Percentiles rank a stretch among this genome's conserved stretches.
Conservation (phyloP, 2,113 vertebrate genomes). For the Helogale parvula region DNA sequence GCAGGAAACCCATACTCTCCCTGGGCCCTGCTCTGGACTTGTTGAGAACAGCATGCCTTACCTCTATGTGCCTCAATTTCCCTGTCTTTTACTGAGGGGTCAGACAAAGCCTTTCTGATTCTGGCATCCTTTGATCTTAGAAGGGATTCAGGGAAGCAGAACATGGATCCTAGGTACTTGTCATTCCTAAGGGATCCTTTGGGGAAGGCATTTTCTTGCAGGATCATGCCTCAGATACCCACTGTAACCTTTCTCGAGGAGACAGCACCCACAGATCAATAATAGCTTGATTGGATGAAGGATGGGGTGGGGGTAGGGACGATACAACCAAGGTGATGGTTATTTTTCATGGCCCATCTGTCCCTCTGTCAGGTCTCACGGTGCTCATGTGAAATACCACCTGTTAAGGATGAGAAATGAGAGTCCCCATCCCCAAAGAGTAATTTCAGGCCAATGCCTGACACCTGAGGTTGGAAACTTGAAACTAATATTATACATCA, state of each 20-base stretch:
- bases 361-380: background rate
- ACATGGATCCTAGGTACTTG: fast-evolving
- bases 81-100: background rate
- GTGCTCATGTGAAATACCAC: slow-evolving; percentile 39
- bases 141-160: background rate
- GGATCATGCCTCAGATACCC: slow-evolving; percentile 25
- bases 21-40: background rate
- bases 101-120: background rate
- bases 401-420: slow-evolving; percentile 67
- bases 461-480: background rate
- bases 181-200: background rate
- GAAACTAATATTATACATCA: background rate
- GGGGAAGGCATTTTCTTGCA: slow-evolving; percentile 60
- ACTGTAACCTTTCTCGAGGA: slow-evolving; percentile 48
- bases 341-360: slow-evolving; percentile 49
- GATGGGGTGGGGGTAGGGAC: background rate
- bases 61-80: background rate
- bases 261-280: slow-evolving; percentile 23
- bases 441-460: background rate
- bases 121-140: background rate
- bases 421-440: background rate
- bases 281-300: slow-evolving; percentile 66
- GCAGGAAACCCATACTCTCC: background rate
- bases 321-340: background rate
- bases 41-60: background rate